Base-by-base conservation (phyloP, 1,140 invertebrate species). In the Pseudoatta argentina region DNA sequence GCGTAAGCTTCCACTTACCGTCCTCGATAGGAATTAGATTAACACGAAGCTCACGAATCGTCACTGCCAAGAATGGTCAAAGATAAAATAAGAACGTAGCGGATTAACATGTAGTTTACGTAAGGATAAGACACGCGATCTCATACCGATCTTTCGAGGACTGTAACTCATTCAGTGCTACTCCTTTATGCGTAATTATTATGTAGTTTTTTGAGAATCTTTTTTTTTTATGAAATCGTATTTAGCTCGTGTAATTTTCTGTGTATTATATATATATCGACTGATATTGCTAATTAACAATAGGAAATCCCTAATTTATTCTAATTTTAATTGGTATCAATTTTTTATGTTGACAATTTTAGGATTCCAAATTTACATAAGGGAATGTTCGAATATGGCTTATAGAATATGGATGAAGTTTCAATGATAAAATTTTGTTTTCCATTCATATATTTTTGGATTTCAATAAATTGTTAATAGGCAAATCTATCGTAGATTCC, bases 51-150 rank as follows among this genome's bases (percentile, higher is more conserved):
- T 78, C 34, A n/a, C 34, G 78, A 87, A 53, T 85, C 14, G 57
- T 61, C 77, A 91, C 86, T 89, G 88, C 86, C 88, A 89, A 86
- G 34, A 21, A 87, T 87, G 87, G 86, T 73, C 87, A 87, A 91
- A 89, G 77, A 79, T 81, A 81, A 59, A 77, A 81, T 77, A 81
- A 27, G 39, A 73, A 75, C 21, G 7, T 64, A 81, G 64, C 48
- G n/a, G 59, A 53, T 57, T 51, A 71, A 21, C n/a, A n/a, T 24
- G 14, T 81, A 81, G 64, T 71, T 69, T 79, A 69, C 59, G 16
- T 71, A 44, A 44, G 24, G 64, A 81, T 8, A 57, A 5, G n/a
- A 53, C 77, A 79, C 27, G 48, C 39, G 77, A 71, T 81, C 77
- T 81, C 64, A 71, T 48, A 27, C 14, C 64, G 63, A 79, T 69